phyloP scores from a whole-genome alignment of 2,888 invertebrate genomes.

The Poecilus cupreus region DNA sequence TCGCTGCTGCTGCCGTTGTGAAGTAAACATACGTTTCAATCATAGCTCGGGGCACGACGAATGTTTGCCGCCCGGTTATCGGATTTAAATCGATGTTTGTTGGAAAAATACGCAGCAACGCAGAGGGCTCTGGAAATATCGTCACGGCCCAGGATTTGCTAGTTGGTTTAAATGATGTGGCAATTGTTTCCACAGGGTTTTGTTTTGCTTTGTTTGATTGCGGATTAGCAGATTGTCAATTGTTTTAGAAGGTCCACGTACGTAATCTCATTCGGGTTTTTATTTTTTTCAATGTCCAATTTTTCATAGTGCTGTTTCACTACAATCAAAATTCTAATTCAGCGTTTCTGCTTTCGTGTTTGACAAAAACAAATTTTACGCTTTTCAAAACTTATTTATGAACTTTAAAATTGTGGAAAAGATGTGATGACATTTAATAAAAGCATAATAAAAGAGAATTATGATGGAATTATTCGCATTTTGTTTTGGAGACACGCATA shows the following conservation, averaged over 20 bases:
- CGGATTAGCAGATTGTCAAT: conserved; percentile 32
- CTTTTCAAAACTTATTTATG: neutral
- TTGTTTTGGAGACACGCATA: conserved; percentile 33
- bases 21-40: conserved; percentile 44
- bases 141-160: conserved; percentile 1
- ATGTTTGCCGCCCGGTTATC: conserved; percentile 20
- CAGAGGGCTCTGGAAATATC: conserved; percentile 14
- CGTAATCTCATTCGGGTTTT: conserved; percentile 2
- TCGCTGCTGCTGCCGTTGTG: neutral
- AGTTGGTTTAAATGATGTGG: conserved; percentile 27
- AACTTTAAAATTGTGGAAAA: neutral
- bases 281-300: neutral
- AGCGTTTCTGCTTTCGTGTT: neutral
- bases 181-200: conserved; percentile 8
- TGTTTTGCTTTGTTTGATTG: conserved; percentile 41
- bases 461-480: conserved; percentile 31
- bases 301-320: neutral
- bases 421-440: conserved; percentile 32
- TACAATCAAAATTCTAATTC: too few relatives aligned
- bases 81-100: conserved; percentile 38
- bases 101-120: conserved; percentile 32
- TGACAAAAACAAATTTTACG: neutral
- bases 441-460: conserved; percentile 13
- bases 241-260: conserved; percentile 8
- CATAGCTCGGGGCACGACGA: conserved; percentile 13